Evolutionary conservation across 2,797 vertebrate species (phyloP).

Genomic region (Oceanodroma leucorhoa): DNA sequence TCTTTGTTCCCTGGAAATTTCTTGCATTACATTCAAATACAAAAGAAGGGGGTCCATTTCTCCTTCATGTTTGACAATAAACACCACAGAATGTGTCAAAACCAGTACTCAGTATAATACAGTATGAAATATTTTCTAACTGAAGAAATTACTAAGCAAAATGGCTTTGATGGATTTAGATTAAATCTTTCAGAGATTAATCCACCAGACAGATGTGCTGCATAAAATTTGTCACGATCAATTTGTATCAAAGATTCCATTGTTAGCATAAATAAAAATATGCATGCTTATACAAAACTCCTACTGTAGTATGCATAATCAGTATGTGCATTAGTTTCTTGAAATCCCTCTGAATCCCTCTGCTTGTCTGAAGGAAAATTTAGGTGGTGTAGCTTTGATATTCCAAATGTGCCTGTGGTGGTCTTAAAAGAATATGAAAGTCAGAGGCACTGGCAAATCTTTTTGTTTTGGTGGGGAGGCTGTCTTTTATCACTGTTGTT

Average conservation of each 20-base stretch:
- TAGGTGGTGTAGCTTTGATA: neutral
- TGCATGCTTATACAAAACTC: neutral
- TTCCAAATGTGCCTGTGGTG: neutral
- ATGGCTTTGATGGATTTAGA: constrained; percentile 40
- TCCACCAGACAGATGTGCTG: constrained; percentile 11
- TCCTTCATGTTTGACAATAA: neutral
- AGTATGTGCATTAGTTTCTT: neutral
- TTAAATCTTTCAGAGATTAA: constrained; percentile 42
- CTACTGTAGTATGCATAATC: neutral
- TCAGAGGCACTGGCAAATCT: neutral
- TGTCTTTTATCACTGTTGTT: neutral
- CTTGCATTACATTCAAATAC: neutral
- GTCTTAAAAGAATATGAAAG: neutral
- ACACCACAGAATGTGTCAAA: neutral
- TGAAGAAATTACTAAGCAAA: constrained; percentile 34
- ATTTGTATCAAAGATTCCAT: constrained; percentile 29
- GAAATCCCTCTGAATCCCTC: neutral
- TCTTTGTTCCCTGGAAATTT: neutral
- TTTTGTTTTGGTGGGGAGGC: neutral
- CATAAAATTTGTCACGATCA: constrained; percentile 42
- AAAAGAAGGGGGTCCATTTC: neutral
- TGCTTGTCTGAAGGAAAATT: neutral
- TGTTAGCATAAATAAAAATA: constrained; percentile 36
- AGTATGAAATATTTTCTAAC: constrained; percentile 10
- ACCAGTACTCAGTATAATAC: neutral